Conservation (phyloP, 2,113 vertebrate species). For the Dromiciops gliroides region DNA sequence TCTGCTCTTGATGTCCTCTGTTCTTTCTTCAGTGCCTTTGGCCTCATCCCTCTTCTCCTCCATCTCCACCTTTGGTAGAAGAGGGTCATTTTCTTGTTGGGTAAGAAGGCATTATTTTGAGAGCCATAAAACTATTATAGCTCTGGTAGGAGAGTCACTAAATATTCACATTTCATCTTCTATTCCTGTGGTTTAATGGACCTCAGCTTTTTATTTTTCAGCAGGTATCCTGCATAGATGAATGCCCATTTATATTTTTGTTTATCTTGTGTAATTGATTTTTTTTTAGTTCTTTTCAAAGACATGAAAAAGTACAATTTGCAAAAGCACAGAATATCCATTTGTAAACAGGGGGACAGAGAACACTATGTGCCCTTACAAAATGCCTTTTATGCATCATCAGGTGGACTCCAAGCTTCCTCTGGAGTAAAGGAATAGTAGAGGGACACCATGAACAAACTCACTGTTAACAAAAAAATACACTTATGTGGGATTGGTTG, state of each 20-base stretch:
- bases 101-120: accelerated
- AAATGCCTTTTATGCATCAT: not conserved
- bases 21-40: accelerated
- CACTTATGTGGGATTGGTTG: not conserved
- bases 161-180: not conserved
- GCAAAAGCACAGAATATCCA: conserved; percentile 33
- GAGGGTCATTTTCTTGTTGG: not conserved
- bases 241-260: no score
- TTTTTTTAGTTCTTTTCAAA: conserved; percentile 56
- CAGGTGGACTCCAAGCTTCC: conserved; percentile 7
- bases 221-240: not conserved
- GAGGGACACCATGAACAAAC: not conserved
- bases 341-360: not conserved
- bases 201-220: conserved; percentile 30
- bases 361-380: not conserved
- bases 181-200: not conserved
- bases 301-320: conserved; percentile 23
- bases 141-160: not conserved
- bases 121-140: accelerated
- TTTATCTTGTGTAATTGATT: conserved; percentile 28
- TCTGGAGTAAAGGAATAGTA: not conserved
- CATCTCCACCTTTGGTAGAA: not conserved
- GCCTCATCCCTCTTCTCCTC: not conserved
- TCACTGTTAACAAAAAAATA: not conserved
- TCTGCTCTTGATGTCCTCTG: no score